Evolutionary conservation across 2,888 invertebrate genomes (phyloP).

Genomic region (Drosophila nr. medialis): DNA sequence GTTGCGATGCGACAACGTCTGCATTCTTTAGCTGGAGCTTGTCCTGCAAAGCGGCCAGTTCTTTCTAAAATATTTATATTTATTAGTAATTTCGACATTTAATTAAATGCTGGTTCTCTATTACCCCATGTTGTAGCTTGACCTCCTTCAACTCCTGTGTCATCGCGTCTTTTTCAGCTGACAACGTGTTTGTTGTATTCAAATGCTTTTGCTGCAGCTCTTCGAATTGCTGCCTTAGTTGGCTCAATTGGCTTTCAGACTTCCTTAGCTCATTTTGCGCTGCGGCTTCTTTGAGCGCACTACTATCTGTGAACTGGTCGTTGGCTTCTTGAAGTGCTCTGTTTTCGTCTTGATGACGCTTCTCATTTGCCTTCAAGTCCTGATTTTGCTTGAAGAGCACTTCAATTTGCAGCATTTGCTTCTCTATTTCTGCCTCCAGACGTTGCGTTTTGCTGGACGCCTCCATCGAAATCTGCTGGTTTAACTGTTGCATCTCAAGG

Average conservation of each 20-base stretch:
- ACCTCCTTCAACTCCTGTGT: not conserved
- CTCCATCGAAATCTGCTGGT: not conserved
- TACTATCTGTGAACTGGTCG: not conserved
- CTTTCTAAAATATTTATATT: slow-evolving; percentile 11
- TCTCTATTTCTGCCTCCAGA: not conserved
- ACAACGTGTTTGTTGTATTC: not conserved
- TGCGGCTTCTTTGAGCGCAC: not conserved
- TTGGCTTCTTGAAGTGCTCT: slow-evolving; percentile 6
- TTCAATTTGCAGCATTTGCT: slow-evolving; percentile 1
- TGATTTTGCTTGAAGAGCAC: not conserved
- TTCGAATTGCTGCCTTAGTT: not conserved
- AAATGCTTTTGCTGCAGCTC: slow-evolving; percentile 1
- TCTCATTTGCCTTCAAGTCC: not conserved
- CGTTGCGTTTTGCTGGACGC: not conserved
- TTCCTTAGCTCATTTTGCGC: not conserved
- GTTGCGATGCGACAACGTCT: not conserved
- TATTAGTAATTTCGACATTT: not conserved
- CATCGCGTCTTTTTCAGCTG: slow-evolving; percentile 1
- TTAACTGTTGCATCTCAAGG: slow-evolving; percentile 4
- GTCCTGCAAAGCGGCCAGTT: not conserved
- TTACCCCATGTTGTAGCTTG: slow-evolving; percentile 21
- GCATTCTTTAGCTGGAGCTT: slow-evolving; percentile 13
- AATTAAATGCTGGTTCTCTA: not conserved
- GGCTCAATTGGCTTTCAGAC: not conserved
- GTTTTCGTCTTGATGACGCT: not conserved